These are phyloP conservation scores for Pinctada fucata DNA, from an alignment of 2,888 invertebrate genomes.

Conservation along the genomic window DNA sequence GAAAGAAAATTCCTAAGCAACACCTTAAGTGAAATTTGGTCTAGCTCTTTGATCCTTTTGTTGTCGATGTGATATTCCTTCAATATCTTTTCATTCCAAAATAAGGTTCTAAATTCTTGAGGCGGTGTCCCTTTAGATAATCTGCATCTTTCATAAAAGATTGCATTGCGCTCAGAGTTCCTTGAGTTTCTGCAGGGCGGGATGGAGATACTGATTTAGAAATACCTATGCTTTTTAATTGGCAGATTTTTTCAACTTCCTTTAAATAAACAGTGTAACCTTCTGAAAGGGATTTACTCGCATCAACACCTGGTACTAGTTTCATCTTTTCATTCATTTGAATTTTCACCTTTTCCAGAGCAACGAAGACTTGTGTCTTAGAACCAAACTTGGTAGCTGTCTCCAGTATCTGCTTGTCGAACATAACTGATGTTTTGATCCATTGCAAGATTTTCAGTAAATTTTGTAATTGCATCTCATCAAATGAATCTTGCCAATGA, in stretches of 20 bases:
- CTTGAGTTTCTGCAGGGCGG: too few species aligned
- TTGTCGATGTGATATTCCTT: background rate
- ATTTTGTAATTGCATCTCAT: background rate
- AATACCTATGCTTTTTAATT: background rate
- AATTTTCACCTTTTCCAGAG: background rate
- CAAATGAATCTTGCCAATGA: background rate
- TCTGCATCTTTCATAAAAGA: too few species aligned
- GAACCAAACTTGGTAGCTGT: background rate
- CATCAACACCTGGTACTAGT: background rate
- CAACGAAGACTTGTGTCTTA: constrained; percentile 11
- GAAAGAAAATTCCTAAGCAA: background rate
- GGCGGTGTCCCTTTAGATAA: too few species aligned
- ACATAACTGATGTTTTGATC: background rate
- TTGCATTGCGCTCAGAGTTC: too few species aligned
- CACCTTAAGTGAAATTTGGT: background rate
- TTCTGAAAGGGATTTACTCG: background rate
- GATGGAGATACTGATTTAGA: too few species aligned
- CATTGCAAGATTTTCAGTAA: background rate
- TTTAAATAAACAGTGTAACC: background rate
- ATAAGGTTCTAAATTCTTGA: too few species aligned
- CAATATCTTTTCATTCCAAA: background rate
- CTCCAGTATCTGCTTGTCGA: background rate
- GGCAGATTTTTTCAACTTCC: background rate
- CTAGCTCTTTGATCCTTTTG: background rate
- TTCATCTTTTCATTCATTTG: background rate